phyloP scores from a whole-genome alignment of 2,888 invertebrate genomes.

The Dryobotodes eremita region DNA sequence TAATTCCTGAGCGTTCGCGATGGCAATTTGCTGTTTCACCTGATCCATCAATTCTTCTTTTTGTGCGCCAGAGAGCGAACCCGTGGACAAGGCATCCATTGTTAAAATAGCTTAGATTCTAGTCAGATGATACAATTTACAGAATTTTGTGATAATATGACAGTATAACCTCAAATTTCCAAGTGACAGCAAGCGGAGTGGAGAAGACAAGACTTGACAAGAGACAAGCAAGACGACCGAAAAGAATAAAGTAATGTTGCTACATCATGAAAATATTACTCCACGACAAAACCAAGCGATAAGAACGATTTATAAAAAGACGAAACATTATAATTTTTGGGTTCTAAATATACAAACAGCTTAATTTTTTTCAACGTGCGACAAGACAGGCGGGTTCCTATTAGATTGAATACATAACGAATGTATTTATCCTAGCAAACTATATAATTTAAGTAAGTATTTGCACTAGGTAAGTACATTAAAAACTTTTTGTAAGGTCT shows the following conservation, averaged over 20 bases:
- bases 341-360: no score
- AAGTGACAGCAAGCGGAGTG: slow-evolving; percentile 46
- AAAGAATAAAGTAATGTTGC: slow-evolving; percentile 45
- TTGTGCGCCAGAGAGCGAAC: slow-evolving; percentile 92
- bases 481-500: neutral
- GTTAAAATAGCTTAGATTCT: slow-evolving; percentile 60
- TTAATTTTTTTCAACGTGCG: no score
- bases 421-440: no score
- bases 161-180: slow-evolving; percentile 80
- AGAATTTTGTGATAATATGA: slow-evolving; percentile 63
- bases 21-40: slow-evolving; percentile 98
- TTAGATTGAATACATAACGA: neutral
- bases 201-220: neutral
- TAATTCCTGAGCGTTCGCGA: slow-evolving; percentile 98
- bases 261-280: slow-evolving; percentile 4
- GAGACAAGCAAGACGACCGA: neutral
- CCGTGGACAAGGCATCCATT: slow-evolving; percentile 91
- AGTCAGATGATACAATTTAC: slow-evolving; percentile 60
- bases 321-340: neutral
- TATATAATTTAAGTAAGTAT: no score
- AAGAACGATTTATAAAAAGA: neutral
- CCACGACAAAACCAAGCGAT: neutral
- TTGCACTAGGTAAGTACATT: neutral
- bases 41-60: slow-evolving; percentile 98
- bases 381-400: neutral